Evolutionary conservation across 2,113 vertebrate species (phyloP), one percentile per base, ranked within the genome.

Genomic region (Campylomormyrus numenius): DNA sequence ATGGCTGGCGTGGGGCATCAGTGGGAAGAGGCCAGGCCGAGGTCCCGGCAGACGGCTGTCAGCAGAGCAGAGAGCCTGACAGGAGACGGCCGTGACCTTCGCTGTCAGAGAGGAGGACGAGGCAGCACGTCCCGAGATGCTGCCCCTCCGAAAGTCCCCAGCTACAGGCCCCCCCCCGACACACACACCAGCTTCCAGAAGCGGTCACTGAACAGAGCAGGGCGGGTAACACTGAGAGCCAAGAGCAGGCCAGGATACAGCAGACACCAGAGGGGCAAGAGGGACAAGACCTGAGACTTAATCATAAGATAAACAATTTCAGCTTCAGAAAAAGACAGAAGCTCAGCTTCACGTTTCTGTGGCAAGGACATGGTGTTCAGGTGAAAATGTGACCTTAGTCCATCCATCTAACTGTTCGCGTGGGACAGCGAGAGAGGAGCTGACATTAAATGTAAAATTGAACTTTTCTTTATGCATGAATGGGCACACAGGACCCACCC

Each of bases 1-100:
- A 96, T 96, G 95, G 95, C 93, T 90, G 93, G 88, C 66, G 92
- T 89, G 90, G 91, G 90, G 90, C 95, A 94, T 93, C 94, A 91
- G 92, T 85, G 92, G 94, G 92, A 84, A 87, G 90, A 93, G 93
- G 92, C 91, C 91, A 91, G 94, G 93, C 93, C 90, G 0, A 86
- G 92, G 83, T 95, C 95, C 94, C 95, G 11, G n/a, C 94, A 95
- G 95, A 94, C 89, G 92, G 91, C 91, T 96, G 96, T 95, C 96
- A 95, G 92, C 89, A 93, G 92, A 91, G 56, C 74, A 91, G 90
- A 93, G 93, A 95, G 94, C 94, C 92, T 91, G 93, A 91, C 92
- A 52, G 92, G 92, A 94, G 93, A 94, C 93, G 94, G 92, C 93
- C 89, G 92, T 96, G 96, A 96, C 96, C 96, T 96, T 95, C 93